Percentiles rank a stretch among this genome's conserved stretches.
Evolutionary conservation across 2,113 vertebrate species (phyloP).

Genomic region (Channa argus): DNA sequence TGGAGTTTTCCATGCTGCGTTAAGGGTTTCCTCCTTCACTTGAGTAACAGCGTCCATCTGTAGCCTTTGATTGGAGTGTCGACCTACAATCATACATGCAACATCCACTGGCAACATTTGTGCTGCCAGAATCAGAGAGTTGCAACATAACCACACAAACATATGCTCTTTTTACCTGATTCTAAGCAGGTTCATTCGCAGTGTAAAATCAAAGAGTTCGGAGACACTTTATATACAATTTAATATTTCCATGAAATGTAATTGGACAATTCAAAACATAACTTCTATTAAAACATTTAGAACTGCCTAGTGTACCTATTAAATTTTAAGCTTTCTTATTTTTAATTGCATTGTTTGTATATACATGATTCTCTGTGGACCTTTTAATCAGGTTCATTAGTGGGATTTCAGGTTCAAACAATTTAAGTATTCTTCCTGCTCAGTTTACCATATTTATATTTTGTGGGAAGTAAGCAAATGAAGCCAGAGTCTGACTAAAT

Average conservation of each 20-base stretch:
- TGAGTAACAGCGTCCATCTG: conserved; percentile 20
- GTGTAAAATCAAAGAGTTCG: not conserved
- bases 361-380: not conserved
- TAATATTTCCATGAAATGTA: not conserved
- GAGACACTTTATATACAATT: not conserved
- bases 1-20: conserved; percentile 1
- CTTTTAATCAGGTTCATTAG: conserved; percentile 37
- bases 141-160: not conserved
- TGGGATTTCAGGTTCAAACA: conserved; percentile 17
- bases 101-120: not conserved
- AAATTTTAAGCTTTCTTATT: too few relatives aligned
- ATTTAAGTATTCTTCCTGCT: conserved; percentile 9
- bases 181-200: not conserved
- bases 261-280: not conserved
- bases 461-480: conserved; percentile 19
- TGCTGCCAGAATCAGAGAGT: not conserved
- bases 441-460: conserved; percentile 22
- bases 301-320: too few relatives aligned
- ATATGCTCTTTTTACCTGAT: not conserved
- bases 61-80: conserved; percentile 30
- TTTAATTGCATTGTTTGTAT: too few relatives aligned
- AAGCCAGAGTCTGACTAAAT: conserved; percentile 16
- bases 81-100: conserved; percentile 17
- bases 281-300: not conserved
- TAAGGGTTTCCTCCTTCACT: not conserved